A percentile compares a stretch with the other conserved stretches of the same genome.
Conservation (phyloP, 2,797 vertebrate genomes). For the Alca torda region DNA sequence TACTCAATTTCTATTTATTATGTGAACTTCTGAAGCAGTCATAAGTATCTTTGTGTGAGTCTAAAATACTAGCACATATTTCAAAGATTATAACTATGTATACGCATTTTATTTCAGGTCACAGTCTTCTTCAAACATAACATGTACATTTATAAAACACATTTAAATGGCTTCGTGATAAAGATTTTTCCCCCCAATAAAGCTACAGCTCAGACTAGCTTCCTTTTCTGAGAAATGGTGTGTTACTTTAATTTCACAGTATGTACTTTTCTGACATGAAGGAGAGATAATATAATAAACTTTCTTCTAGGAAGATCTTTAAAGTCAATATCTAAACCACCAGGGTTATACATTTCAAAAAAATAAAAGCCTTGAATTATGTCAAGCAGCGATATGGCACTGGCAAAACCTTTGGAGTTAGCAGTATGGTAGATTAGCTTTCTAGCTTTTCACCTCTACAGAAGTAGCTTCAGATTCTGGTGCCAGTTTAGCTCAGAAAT, state of each 20-base stretch:
- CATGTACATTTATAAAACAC: not conserved
- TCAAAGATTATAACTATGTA: not conserved
- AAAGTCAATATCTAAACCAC: constrained; percentile 40
- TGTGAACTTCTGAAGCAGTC: not conserved
- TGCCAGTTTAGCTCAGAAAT: not conserved
- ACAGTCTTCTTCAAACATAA: not conserved
- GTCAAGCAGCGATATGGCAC: not conserved
- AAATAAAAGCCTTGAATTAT: not conserved
- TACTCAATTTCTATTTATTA: not conserved
- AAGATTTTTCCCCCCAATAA: not conserved
- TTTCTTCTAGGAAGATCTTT: constrained; percentile 9
- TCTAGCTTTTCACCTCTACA: not conserved
- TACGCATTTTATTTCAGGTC: not conserved
- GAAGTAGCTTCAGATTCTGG: not conserved
- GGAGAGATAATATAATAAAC: constrained; percentile 28
- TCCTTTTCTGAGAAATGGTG: not conserved
- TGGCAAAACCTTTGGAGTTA: not conserved
- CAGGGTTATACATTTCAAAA: not conserved
- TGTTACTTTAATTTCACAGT: constrained; percentile 47
- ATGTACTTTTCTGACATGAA: not conserved
- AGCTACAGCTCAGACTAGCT: not conserved
- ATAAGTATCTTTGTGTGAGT: not conserved
- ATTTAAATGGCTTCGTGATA: not conserved
- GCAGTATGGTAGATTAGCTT: not conserved
- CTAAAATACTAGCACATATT: not conserved